Percentiles rank a stretch among this genome's conserved stretches.
phyloP scores from a whole-genome alignment of 2,113 vertebrate genomes.

The Pseudolaguvia tuberculata region DNA sequence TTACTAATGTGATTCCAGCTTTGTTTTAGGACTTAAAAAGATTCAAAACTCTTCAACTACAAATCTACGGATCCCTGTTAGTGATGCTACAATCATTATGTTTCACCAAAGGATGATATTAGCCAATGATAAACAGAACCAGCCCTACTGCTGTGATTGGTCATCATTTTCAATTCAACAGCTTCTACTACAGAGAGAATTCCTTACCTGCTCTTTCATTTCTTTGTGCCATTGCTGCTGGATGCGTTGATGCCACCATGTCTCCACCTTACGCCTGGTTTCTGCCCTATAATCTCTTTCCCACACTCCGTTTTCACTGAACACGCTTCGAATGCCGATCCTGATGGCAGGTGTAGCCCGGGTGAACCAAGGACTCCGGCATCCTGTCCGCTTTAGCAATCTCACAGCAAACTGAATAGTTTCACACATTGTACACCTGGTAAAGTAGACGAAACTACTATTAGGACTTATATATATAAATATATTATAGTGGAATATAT shows the following conservation, averaged over 20 bases:
- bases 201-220: slow-evolving; percentile 71
- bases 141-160: background rate
- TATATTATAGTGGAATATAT: no score
- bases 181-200: no score
- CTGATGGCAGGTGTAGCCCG: background rate
- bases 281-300: slow-evolving; percentile 75
- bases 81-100: background rate
- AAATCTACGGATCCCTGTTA: no score
- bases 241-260: slow-evolving; percentile 81
- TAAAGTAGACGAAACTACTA: background rate
- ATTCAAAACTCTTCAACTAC: no score
- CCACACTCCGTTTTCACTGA: slow-evolving; percentile 86
- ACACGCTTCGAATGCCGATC: slow-evolving; percentile 66
- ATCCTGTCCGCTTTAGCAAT: slow-evolving; percentile 46
- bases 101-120: no score
- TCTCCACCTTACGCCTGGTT: slow-evolving; percentile 81
- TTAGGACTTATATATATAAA: background rate
- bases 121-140: background rate
- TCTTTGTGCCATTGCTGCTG: slow-evolving; percentile 71
- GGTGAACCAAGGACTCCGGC: slow-evolving; percentile 21
- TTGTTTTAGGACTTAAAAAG: background rate
- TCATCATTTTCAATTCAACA: background rate
- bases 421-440: slow-evolving; percentile 62
- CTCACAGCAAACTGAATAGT: slow-evolving; percentile 54
- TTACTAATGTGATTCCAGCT: background rate